Evolutionary conservation across 1,140 invertebrate genomes (phyloP).

Genomic region (Matsumurasca onukii): DNA sequence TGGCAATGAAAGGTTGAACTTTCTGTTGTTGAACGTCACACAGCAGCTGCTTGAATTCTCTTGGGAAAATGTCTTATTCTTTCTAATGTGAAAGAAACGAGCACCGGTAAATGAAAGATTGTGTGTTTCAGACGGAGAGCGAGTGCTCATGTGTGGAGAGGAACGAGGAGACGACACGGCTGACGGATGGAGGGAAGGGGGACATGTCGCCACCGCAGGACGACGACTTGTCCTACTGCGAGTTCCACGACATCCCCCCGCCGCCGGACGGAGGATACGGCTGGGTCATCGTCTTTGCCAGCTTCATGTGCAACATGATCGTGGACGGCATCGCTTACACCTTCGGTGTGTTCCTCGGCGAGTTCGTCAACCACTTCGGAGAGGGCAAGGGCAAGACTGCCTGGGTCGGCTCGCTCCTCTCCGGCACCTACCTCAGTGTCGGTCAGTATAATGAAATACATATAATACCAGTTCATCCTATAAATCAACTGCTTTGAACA

Average conservation of each 20-base stretch:
- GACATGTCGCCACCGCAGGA: slow-evolving; percentile 48
- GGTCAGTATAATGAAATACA: too few species aligned
- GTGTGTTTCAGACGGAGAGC: slow-evolving; percentile 75
- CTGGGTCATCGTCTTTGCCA: slow-evolving; percentile 94
- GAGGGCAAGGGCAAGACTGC: slow-evolving; percentile 86
- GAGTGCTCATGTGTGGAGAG: slow-evolving; percentile 61
- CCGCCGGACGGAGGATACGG: slow-evolving; percentile 86
- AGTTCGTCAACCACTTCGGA: slow-evolving; percentile 79
- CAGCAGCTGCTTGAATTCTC: too few species aligned
- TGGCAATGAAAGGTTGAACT: too few species aligned
- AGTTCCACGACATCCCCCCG: slow-evolving; percentile 75
- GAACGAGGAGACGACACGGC: slow-evolving; percentile 72
- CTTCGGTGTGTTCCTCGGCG: slow-evolving; percentile 84
- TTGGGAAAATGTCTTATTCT: too few species aligned
- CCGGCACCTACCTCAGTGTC: slow-evolving; percentile 90
- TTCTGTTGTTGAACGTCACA: too few species aligned
- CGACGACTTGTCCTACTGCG: slow-evolving; percentile 69
- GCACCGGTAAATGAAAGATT: too few species aligned
- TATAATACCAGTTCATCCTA: too few species aligned
- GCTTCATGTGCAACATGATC: slow-evolving; percentile 97
- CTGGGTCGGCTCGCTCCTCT: slow-evolving; percentile 92
- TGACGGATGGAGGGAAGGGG: slow-evolving; percentile 65
- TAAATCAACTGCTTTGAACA: too few species aligned
- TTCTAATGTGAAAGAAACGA: too few species aligned
- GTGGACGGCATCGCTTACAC: slow-evolving; percentile 97